These are phyloP conservation scores for Campylomormyrus tamandua DNA, from an alignment of 2,113 vertebrate species.

Conservation along the genomic window DNA sequence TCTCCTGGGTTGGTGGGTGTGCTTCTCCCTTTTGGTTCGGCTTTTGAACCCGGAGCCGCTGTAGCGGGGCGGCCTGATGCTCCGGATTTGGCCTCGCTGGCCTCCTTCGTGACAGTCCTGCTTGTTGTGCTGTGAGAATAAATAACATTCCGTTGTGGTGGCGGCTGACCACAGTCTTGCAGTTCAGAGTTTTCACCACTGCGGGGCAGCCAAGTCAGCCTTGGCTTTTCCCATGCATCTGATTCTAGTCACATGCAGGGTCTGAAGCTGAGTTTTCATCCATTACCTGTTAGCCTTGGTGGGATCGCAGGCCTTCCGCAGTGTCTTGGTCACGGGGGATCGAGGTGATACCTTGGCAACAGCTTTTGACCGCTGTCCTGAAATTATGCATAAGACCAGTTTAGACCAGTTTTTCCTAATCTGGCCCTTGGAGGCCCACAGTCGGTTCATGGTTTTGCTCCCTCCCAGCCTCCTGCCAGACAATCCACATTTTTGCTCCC, in stretches of 20 bases:
- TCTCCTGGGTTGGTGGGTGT: slow-evolving; percentile 54
- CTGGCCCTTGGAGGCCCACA: background rate
- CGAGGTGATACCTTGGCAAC: slow-evolving; percentile 48
- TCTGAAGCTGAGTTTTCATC: background rate
- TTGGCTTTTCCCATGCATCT: slow-evolving; percentile 14
- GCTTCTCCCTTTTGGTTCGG: slow-evolving; percentile 64
- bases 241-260: slow-evolving; percentile 19
- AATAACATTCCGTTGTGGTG: background rate
- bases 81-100: slow-evolving; percentile 54
- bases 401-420: background rate
- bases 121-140: slow-evolving; percentile 61
- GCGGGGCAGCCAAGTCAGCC: slow-evolving; percentile 21
- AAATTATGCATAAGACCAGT: slow-evolving; percentile 22
- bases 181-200: background rate
- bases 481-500: background rate
- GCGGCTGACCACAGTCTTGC: background rate
- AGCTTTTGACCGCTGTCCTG: slow-evolving; percentile 55
- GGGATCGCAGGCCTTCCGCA: slow-evolving; percentile 45
- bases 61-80: slow-evolving; percentile 60
- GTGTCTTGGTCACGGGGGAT: slow-evolving; percentile 45
- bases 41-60: slow-evolving; percentile 40
- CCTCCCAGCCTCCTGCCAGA: background rate
- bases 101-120: slow-evolving; percentile 59
- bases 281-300: slow-evolving; percentile 58
- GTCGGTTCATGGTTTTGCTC: background rate